Percentiles rank a stretch among this genome's conserved stretches.
Conservation (phyloP, 2,797 vertebrate species). For the Enteromius afrohamiltoni region DNA sequence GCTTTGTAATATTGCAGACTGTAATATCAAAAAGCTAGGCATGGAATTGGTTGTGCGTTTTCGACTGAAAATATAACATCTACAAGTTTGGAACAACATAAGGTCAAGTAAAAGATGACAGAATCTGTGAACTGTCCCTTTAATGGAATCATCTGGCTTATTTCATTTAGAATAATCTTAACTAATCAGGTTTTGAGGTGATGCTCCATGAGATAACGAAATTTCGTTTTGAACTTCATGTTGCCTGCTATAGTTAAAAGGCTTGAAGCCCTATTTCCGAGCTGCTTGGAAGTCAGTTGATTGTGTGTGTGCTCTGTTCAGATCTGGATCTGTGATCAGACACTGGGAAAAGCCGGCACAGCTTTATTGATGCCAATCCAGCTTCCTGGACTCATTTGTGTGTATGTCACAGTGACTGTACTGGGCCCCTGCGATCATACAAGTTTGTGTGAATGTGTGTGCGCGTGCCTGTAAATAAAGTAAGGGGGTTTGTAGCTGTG, state of each 20-base stretch:
- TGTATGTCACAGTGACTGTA: conserved; percentile 18
- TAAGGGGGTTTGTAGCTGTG: conserved; percentile 58
- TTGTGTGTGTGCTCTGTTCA: conserved; percentile 15
- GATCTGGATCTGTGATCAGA: conserved; percentile 53
- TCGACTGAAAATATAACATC: not conserved
- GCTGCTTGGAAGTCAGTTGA: not conserved
- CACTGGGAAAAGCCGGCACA: conserved; percentile 28
- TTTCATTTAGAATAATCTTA: conserved; percentile 22
- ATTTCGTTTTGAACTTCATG: not conserved
- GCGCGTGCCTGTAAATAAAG: conserved; percentile 24
- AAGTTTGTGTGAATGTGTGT: conserved; percentile 4
- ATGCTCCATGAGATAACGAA: not conserved
- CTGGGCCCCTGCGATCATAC: not conserved
- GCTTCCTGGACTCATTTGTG: conserved; percentile 34
- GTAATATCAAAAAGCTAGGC: not conserved
- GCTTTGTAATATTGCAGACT: not conserved
- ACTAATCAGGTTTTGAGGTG: conserved; percentile 5
- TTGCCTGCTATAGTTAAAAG: conserved; percentile 6
- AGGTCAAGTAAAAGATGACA: not conserved
- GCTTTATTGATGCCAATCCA: conserved; percentile 47
- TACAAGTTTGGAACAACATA: not conserved
- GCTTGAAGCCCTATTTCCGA: conserved; percentile 4
- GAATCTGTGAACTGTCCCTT: not conserved
- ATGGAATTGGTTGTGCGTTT: not conserved
- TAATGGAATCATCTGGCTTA: not conserved